Conservation (phyloP, 2,797 vertebrate genomes). For the Lateolabrax maculatus region DNA sequence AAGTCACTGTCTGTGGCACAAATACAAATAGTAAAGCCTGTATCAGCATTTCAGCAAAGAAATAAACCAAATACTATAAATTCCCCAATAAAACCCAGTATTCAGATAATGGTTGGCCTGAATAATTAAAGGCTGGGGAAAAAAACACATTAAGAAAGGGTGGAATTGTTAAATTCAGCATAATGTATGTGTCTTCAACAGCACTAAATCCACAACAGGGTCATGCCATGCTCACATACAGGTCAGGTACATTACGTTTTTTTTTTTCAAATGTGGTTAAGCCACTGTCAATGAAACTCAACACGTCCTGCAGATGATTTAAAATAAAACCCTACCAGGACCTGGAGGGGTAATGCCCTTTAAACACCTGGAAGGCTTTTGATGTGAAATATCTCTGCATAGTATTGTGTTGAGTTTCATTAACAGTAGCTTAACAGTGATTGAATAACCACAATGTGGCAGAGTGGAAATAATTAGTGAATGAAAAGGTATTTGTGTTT, state of each 20-base stretch:
- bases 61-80: neutral
- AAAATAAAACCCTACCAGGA: neutral
- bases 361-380: neutral
- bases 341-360: neutral
- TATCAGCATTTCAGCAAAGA: conserved; percentile 18
- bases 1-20: neutral
- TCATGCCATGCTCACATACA: neutral
- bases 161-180: neutral
- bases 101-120: neutral
- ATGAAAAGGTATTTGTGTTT: no score
- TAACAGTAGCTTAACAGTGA: no score
- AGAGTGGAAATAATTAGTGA: no score
- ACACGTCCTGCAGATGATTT: neutral
- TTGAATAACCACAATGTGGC: no score
- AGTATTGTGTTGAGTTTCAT: neutral
- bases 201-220: neutral
- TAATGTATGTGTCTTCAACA: neutral
- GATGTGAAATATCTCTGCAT: neutral
- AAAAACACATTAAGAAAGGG: neutral
- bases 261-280: no score
- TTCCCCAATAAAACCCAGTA: neutral
- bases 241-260: no score
- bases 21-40: conserved; percentile 7
- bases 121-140: neutral
- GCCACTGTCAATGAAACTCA: no score